phyloP scores from a whole-genome alignment of 2,797 vertebrate genomes.

The Serranus cabrilla region DNA sequence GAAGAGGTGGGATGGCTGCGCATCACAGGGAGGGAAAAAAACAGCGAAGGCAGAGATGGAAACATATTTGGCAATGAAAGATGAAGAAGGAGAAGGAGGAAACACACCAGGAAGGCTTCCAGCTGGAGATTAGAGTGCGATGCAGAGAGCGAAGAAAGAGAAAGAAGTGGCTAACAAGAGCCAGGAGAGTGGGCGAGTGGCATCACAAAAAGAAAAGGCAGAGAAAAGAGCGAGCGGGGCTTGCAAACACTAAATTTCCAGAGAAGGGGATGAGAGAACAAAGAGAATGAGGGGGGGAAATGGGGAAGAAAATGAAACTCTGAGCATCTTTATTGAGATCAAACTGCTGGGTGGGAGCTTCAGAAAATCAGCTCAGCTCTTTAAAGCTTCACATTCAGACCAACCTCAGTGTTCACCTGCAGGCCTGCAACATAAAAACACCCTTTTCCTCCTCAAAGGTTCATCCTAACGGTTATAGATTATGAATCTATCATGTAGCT shows the following conservation, averaged over 20 bases:
- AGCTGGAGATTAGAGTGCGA: conserved; percentile 73
- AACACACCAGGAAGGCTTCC: conserved; percentile 71
- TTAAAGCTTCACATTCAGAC: conserved; percentile 50
- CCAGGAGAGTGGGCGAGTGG: conserved; percentile 69
- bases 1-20: background rate
- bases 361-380: conserved; percentile 46
- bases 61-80: conserved; percentile 57
- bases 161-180: conserved; percentile 67
- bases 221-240: conserved; percentile 53
- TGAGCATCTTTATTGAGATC: conserved; percentile 70
- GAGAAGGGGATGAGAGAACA: conserved; percentile 50
- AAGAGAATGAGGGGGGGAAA: conserved; percentile 36
- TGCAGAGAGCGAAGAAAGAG: conserved; percentile 53
- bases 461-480: conserved; percentile 29
- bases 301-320: conserved; percentile 53
- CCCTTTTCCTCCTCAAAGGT: conserved; percentile 20
- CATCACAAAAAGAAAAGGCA: conserved; percentile 57
- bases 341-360: conserved; percentile 34
- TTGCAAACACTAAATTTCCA: conserved; percentile 48
- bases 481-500: conserved; percentile 30
- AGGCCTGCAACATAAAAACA: background rate
- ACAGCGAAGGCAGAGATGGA: conserved; percentile 31
- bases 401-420: conserved; percentile 27
- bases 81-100: conserved; percentile 52
- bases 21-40: conserved; percentile 2